A percentile compares a stretch with the other conserved stretches of the same genome.
phyloP scores from a whole-genome alignment of 2,888 invertebrate genomes.

The Strigamia crassipes region DNA sequence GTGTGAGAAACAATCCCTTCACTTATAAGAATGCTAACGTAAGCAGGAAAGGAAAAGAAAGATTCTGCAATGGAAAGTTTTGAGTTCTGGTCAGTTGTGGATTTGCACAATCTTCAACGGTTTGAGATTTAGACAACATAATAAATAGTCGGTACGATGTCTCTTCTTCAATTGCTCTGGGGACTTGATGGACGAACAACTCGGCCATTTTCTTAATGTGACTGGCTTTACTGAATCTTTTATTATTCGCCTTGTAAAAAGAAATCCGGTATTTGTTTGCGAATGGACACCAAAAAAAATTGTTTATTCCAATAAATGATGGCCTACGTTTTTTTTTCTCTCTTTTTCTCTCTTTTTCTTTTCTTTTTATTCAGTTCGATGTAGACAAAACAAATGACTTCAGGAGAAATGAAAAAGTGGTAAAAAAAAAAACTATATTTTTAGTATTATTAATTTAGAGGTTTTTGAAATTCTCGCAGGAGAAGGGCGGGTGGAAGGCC shows the following conservation, averaged over 20 bases:
- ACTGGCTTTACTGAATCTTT: neutral
- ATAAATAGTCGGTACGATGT: neutral
- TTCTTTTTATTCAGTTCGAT: neutral
- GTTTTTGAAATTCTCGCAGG: too few species aligned
- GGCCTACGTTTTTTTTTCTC: neutral
- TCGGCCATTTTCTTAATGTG: constrained; percentile 12
- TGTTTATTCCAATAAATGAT: neutral
- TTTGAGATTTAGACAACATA: constrained; percentile 10
- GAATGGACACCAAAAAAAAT: neutral
- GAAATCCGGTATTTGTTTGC: neutral
- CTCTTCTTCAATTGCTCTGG: neutral
- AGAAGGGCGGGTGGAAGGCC: too few species aligned
- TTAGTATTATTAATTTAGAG: too few species aligned
- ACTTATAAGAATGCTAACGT: constrained; percentile 12
- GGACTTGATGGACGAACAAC: constrained; percentile 21
- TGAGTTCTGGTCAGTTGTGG: neutral
- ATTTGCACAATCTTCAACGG: neutral
- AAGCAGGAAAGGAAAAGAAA: neutral
- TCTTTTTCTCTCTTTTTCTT: neutral
- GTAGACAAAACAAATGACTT: neutral
- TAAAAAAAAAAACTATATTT: neutral
- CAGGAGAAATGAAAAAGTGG: neutral
- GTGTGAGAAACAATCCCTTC: constrained; percentile 15
- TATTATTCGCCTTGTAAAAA: neutral
- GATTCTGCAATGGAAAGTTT: neutral